A percentile compares a stretch with the other conserved stretches of the same genome.
Evolutionary conservation across 2,113 vertebrate genomes (phyloP).

Genomic region (Eudorcas thomsonii): DNA sequence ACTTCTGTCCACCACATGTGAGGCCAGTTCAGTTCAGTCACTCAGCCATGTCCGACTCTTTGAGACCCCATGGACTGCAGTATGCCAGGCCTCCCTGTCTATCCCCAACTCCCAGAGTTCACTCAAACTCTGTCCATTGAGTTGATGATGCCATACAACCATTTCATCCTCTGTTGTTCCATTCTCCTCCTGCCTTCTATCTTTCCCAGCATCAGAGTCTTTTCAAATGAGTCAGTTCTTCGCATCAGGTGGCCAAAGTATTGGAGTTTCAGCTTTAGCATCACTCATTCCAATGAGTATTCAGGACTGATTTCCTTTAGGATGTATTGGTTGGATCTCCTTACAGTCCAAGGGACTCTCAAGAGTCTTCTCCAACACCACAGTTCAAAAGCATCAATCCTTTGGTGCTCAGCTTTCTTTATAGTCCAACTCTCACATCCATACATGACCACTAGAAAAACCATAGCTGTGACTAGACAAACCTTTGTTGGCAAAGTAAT

Average conservation of each 20-base stretch:
- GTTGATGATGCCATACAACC: neutral
- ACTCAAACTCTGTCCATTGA: neutral
- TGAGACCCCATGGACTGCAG: accelerated
- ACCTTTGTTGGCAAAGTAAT: neutral
- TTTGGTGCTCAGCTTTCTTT: accelerated
- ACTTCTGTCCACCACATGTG: neutral
- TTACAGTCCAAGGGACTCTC: neutral
- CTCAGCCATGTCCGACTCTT: accelerated
- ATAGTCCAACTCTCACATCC: neutral
- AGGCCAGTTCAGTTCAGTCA: neutral
- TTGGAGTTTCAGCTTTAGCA: neutral
- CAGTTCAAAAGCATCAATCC: neutral
- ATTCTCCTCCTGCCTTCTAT: neutral
- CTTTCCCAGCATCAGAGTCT: neutral
- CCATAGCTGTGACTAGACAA: neutral
- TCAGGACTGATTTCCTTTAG: neutral
- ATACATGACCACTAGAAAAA: neutral
- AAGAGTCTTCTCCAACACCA: neutral
- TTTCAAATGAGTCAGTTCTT: neutral
- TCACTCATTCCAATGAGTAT: neutral
- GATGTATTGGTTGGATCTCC: neutral
- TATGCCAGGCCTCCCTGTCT: accelerated
- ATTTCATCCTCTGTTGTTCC: neutral
- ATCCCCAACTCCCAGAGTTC: neutral
- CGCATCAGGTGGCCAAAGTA: neutral